Evolutionary conservation across 2,888 invertebrate species (phyloP), one percentile per base, ranked within the genome.

Genomic region (Ecliptopera silaceata): DNA sequence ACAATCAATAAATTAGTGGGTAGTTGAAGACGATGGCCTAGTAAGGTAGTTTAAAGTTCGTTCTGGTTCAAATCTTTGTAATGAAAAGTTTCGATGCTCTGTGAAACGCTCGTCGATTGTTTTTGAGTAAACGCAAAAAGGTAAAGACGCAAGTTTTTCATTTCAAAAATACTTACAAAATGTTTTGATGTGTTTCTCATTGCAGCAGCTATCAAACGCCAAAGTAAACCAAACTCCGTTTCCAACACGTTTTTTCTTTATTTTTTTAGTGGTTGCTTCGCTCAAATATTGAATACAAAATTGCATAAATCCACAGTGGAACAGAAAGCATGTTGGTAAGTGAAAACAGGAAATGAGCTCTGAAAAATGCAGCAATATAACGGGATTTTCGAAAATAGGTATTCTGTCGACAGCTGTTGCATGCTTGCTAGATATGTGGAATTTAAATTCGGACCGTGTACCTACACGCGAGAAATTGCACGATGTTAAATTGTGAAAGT

Each of bases 351-450:
- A 75, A 71, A 75, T 72, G 66, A 67, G 68, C 71, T 69, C 69
- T 68, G 70, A 69, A 70, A 72, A 76, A 73, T 69, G 70, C 66
- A 68, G 60, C 66, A 70, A 68, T 70, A 61, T 63, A 64, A 65
- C 67, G 69, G 66, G 50, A 72, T 80, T 82, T 77, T 69, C 65
- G 63, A 71, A 82, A 81, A 83, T 79, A 59, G 59, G 57, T 60
- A 84, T 85, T 82, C 77, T 55, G 69, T 59, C 72, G 69, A 67
- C 83, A 86, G 82, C 78, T 83, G 84, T 79, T 78, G 72, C 77
- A 61, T 48, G 43, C 52, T 31, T 47, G 65, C 61, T 66, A 65
- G 66, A 72, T 71, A 76, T 74, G 70, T 63, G 68, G 69, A 63
- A 80, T 80, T 75, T 72, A 65, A 75, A 77, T 76, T 76, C 68